Base-by-base conservation (phyloP, 1,140 invertebrate genomes). In the Pseudomyrmex dendroicus region DNA sequence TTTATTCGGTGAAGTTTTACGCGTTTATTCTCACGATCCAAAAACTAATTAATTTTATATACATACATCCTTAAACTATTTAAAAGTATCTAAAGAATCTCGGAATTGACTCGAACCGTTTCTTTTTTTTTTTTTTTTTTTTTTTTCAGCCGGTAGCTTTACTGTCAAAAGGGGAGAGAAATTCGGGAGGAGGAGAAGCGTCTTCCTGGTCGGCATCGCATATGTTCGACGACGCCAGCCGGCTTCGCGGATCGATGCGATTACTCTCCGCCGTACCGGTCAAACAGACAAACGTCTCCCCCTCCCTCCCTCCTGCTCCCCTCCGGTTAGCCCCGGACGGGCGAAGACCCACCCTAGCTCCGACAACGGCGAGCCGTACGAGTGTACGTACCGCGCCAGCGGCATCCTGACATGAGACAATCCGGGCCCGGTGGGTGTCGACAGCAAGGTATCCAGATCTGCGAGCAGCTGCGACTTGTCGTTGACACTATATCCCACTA, bases 331-430 rank as follows among this genome's bases (percentile, higher is more conserved):
- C 15, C 76, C 76, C 76, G 76, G 64, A 78, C 22, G 80, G 50
- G 46, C 57, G 73, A 89, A 87, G 85, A 86, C 85, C 85, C 82
- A 87, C 85, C 85, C 86, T 87, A 68, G 67, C 48, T 83, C 68
- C 48, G 59, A 54, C 62, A 62, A 61, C 62, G 83, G 86, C 22
- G 73, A 67, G 70, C 64, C 22, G 73, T 66, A 67, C 48, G 78
- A 86, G 54, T 62, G 67, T 92, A 94, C 95, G 94, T 94, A 95
- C 95, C 95, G 95, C 90, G 95, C 95, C 93, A 95, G 94, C 93
- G 95, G 95, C 95, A 95, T 95, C 94, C 95, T 95, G 94, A 94
- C 95, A 95, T 95, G 95, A 93, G 95, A 95, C 89, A 95, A 94
- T 94, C 93, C 95, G 91, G 95, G 94, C 78, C 84, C 85, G 89